Evolutionary conservation across 2,113 vertebrate genomes (phyloP), one percentile per base, ranked within the genome.

Genomic region (Copsychus sechellarum): DNA sequence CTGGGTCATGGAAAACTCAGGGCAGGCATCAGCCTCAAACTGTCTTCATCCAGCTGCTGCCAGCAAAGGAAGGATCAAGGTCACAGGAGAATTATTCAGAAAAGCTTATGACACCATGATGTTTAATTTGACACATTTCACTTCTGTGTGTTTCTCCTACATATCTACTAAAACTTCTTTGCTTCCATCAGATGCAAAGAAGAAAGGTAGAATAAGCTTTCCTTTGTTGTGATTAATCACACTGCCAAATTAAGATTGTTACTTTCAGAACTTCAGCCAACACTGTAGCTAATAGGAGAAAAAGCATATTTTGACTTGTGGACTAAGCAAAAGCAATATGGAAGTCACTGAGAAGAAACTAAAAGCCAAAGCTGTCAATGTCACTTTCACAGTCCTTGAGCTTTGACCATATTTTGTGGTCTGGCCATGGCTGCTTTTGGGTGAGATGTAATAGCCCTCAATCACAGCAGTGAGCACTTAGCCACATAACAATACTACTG

Each of bases 361-460:
- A 69, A 84, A 89, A 89, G 83, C n/a, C 89, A 93, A 79, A 92
- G 57, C n/a, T 91, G 91, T 87, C 91, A 87, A 65, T 92, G 84
- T 65, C 60, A 48, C 36, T 95, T 91, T 93, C 50, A 66, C 84
- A 91, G 89, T 61, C 89, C 83, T 87, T 67, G 50, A 79, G 86
- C 42, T 94, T 78, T 78, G 88, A 88, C 71, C 57, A 25, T 64
- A 74, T 71, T 94, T 90, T 94, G 86, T 67, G 93, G 90, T 86
- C 93, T 88, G 94, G 93, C 90, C 61, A 38, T 90, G 2, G 8
- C 43, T 93, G 64, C 60, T 93, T 93, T 95, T 90, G 95, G 94
- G 90, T 29, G 90, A 94, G 92, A 94, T 61, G 83, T 24, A 92
- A 84, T 76, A 96, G 77, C 60, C 57, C 36, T 86, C 76, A 54